Evolutionary conservation across 2,797 vertebrate genomes (phyloP), one percentile per base, ranked within the genome.

Genomic region (Sphaeramia orbicularis): DNA sequence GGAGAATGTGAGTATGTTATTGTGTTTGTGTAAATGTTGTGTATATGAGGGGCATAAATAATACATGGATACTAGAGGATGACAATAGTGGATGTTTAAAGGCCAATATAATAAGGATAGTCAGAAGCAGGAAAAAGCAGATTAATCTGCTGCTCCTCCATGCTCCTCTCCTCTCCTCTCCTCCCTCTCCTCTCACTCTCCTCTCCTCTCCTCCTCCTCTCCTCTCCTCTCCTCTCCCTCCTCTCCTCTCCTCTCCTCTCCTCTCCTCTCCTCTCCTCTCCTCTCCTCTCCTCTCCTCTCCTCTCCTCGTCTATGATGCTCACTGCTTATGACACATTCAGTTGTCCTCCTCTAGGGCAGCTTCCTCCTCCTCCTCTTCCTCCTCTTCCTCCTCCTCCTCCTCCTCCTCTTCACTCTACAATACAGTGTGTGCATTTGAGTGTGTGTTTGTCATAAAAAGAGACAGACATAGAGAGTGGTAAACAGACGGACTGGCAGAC

Each of bases 401-500:
- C 62, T 32, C 37, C 21, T 79, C 73, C 68, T 76, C 76, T 67
- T 51, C 69, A 63, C 83, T 87, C 74, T 69, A 65, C 60, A 67
- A 42, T 65, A 41, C 61, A 73, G 58, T 63, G 51, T 75, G 15
- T 75, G 62, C 65, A 47, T 30, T 11, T 40, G 58, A 42, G 57
- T 61, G 66, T 68, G 56, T 10, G 21, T 80, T 73, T 82, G 73
- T 78, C 69, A 74, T 18, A 60, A 57, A 50, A 32, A 62, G 73
- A 71, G 54, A 56, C 77, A 80, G 76, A 83, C 64, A 73, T 68
- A 66, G 35, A 37, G 44, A 64, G 82, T 38, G 73, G 63, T 35
- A 78, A 88, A 78, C 79, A 91, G 88, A 87, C 72, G 72, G 86
- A 72, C 80, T 66, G 84, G 81, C 86, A 90, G 87, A 90, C 86